Evolutionary conservation across 2,888 invertebrate genomes (phyloP), one percentile per base, ranked within the genome.

Genomic region (Pocota personata): DNA sequence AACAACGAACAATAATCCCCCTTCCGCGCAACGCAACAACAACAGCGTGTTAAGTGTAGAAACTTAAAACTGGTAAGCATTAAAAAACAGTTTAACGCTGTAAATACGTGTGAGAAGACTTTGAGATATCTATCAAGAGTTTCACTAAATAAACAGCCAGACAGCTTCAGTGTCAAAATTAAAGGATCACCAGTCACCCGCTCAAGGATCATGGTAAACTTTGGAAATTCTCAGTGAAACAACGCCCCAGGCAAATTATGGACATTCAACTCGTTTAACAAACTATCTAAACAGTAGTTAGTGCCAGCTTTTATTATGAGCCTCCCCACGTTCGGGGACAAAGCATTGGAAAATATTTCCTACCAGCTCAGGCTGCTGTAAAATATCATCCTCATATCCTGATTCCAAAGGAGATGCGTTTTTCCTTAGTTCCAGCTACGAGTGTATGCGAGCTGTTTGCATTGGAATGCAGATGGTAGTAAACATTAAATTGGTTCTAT

Each of bases 201-300:
- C 55, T 46, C 30, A 57, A 24, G 71, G 69, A 82, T 82, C 40
- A 67, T 80, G 46, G 46, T 72, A 48, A 72, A 50, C 55, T 66
- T 66, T 19, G 46, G n/a, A 52, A 66, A 73, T 60, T 66, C 50
- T 73, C 58, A 24, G 16, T 67, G 40, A 35, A 67, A 58, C 66
- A 50, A 60, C 52, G 67, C 80, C 60, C 19, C 60, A 35, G 30
- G 73, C 67, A 58, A 48, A 64, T 48, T 50, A 52, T 77, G 37
- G 72, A 60, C 78, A 83, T 72, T 78, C 78, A 78, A 69, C 78
- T 77, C 64, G 60, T 69, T 77, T 78, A 83, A 83, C 55, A 62
- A 78, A 77, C 83, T 57, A 62, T 69, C 73, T 73, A 78, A 83
- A 62, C 78, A 78, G 83, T 78, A 69, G 72, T 83, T 83, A 83